Evolutionary conservation across 2,797 vertebrate species (phyloP), one percentile per base, ranked within the genome.

Genomic region (Rhadinocentrus ornatus): DNA sequence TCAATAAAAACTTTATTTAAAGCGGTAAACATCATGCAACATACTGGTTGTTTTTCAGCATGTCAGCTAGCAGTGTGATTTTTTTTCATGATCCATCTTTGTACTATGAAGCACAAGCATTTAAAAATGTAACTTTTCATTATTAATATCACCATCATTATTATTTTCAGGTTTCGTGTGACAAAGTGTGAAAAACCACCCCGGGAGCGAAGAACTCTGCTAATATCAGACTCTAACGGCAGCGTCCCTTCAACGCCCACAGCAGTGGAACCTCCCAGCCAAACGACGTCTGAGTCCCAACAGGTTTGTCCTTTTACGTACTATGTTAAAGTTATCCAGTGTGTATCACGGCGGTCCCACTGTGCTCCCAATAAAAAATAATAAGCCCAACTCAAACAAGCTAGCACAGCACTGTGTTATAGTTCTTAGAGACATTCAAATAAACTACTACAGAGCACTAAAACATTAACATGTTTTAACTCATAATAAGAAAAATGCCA

Each of bases 181-280:
- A 98, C 96, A 0, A 99, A 98, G 91, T 95, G 95, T 77, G 98
- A 99, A 34, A 98, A 96, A 73, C 71, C 91, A 0, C 62, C 65
- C 87, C 95, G 88, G 55, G 96, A 97, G 24, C 87, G 95, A 78
- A 94, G 95, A 55, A 95, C 94, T 27, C 81, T 98, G 87, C 89
- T 96, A 63, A 77, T 91, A 37, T 57, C 82, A 0, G 93, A 94
- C 63, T 74, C 94, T 67, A 97, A 95, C 0, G 94, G 95, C 0
- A 96, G 95, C 0, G 78, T 87, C 39, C 93, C 94, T 0, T 15
- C 87, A 0, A 93, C 94, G 0, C 94, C 96, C 0, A 82, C 29
- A 0, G 94, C 89, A 26, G 7, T 1, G n/a, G 86, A 85, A 60
- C 80, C 83, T 0, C 89, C 82, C 37, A 93, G 89, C 71, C 92